A percentile compares a stretch with the other conserved stretches of the same genome.
phyloP scores from a whole-genome alignment of 1,140 invertebrate species.

The Heliconius hewitsoni region DNA sequence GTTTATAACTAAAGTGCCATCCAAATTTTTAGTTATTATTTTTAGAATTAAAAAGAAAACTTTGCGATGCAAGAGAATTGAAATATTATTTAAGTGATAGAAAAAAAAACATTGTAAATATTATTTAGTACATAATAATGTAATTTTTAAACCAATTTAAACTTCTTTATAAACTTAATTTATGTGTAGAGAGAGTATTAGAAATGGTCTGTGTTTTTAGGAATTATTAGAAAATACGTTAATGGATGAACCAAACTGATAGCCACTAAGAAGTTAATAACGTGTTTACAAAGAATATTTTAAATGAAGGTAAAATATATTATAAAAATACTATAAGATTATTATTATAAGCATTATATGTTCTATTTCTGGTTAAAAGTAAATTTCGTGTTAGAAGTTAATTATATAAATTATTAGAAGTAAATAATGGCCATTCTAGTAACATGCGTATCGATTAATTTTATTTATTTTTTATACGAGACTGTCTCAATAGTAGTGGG shows the following conservation, averaged over 20 bases:
- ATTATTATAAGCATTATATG: background rate
- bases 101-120: slow-evolving; percentile 27
- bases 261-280: slow-evolving; percentile 12
- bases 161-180: slow-evolving; percentile 2
- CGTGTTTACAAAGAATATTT: background rate
- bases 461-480: too few species aligned
- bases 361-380: background rate
- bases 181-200: slow-evolving; percentile 20
- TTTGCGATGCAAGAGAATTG: slow-evolving; percentile 81
- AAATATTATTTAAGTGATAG: slow-evolving; percentile 65
- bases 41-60: slow-evolving; percentile 64
- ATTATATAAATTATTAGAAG: background rate
- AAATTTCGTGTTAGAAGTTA: background rate
- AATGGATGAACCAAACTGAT: slow-evolving; percentile 36
- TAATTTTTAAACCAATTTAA: slow-evolving; percentile 15
- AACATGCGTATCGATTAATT: too few species aligned
- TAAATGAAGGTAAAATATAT: background rate
- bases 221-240: slow-evolving; percentile 13
- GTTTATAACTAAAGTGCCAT: slow-evolving; percentile 63
- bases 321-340: background rate
- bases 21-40: slow-evolving; percentile 66
- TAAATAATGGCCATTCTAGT: background rate
- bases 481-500: too few species aligned
- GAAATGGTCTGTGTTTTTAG: slow-evolving; percentile 17
- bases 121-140: slow-evolving; percentile 15